Percentiles rank a stretch among this genome's conserved stretches.
Evolutionary conservation across 92 coral and sea anemone species (phyloP).

Genomic region (Porites lobata): DNA sequence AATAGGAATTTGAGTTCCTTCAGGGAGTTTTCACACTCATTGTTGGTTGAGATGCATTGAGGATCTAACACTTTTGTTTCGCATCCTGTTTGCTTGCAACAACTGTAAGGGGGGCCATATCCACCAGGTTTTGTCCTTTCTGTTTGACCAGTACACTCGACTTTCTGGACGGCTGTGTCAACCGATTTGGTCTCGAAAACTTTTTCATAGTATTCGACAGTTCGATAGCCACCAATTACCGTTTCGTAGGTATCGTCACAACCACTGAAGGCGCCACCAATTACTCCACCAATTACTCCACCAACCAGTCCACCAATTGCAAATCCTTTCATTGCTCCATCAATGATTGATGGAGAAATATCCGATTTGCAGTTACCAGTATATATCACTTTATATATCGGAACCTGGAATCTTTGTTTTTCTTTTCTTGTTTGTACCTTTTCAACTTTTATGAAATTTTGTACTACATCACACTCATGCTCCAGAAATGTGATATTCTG

Average conservation of each 20-base stretch:
- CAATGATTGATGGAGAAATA: neutral
- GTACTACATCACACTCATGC: constrained; percentile 16
- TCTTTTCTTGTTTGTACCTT: constrained; percentile 3
- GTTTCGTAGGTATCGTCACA: constrained; percentile 17
- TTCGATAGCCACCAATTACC: neutral
- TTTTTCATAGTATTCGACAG: neutral
- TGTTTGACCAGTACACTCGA: constrained; percentile 18
- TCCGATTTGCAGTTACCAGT: constrained; percentile 15
- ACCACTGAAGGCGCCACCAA: neutral
- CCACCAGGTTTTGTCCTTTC: constrained; percentile 38
- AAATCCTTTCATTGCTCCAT: no score
- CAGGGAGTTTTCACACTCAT: constrained; percentile 2
- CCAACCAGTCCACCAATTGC: neutral
- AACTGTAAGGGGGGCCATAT: constrained; percentile 40
- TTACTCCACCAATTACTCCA: neutral
- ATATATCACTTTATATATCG: neutral
- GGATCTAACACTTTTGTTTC: constrained; percentile 40
- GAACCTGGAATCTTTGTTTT: neutral
- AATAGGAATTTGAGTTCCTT: neutral
- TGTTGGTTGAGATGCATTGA: constrained; percentile 20
- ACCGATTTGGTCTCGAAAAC: neutral
- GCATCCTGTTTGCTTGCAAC: constrained; percentile 38
- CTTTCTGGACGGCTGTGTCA: constrained; percentile 11
- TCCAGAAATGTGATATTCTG: constrained; percentile 13
- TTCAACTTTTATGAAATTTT: constrained; percentile 3